Conservation (phyloP, 2,888 invertebrate species). For the Luperina testacea region DNA sequence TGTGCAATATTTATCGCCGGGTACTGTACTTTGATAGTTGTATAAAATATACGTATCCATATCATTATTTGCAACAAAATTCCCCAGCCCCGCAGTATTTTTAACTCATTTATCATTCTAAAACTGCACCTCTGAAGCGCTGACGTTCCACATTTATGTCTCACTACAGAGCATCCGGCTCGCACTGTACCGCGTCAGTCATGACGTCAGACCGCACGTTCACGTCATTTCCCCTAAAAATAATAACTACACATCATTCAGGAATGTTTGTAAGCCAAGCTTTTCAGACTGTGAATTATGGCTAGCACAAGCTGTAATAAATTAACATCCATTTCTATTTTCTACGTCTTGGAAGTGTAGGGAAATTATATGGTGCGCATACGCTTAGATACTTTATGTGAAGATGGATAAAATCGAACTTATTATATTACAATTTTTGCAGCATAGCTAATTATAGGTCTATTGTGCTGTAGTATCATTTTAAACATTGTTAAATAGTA, state of each 20-base stretch:
- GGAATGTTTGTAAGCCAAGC: constrained; percentile 56
- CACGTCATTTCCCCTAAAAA: constrained; percentile 66
- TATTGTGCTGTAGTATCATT: background rate
- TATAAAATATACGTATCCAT: background rate
- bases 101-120: constrained; percentile 43
- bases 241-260: constrained; percentile 67
- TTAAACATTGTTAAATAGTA: background rate
- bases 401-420: background rate
- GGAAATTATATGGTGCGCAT: constrained; percentile 31
- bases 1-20: too few relatives aligned
- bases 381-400: background rate
- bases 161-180: constrained; percentile 36
- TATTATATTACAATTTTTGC: too few relatives aligned
- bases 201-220: constrained; percentile 60
- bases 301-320: constrained; percentile 58
- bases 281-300: constrained; percentile 61
- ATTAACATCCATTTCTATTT: constrained; percentile 60
- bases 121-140: constrained; percentile 46
- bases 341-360: constrained; percentile 36
- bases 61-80: constrained; percentile 9
- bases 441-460: background rate
- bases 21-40: background rate
- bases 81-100: constrained; percentile 13
- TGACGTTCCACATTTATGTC: constrained; percentile 47
- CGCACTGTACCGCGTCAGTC: constrained; percentile 33